A percentile compares a stretch with the other conserved stretches of the same genome.
Conservation (phyloP, 2,888 invertebrate genomes). For the Phyto melanocephala region DNA sequence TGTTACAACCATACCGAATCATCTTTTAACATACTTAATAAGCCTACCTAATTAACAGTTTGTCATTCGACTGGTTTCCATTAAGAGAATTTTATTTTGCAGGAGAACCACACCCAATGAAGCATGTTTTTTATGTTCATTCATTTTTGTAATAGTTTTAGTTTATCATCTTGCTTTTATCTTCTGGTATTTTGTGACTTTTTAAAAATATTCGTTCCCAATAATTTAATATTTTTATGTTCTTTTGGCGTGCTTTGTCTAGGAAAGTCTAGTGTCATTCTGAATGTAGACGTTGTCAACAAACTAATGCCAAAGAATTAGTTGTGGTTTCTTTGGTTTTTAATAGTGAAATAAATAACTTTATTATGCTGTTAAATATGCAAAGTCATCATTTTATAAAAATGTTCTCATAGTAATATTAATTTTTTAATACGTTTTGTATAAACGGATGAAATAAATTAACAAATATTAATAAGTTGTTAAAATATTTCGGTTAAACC, state of each 20-base stretch:
- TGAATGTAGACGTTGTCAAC: constrained; percentile 16
- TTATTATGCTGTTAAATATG: not conserved
- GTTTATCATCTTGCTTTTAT: not conserved
- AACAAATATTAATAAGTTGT: no score
- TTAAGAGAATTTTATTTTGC: not conserved
- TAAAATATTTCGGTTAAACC: no score
- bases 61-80: not conserved
- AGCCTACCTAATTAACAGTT: no score
- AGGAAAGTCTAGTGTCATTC: not conserved
- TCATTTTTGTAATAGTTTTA: not conserved
- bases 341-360: not conserved
- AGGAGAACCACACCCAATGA: constrained; percentile 26
- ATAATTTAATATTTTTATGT: constrained; percentile 1
- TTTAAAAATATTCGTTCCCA: not conserved
- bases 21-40: no score
- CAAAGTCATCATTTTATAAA: not conserved
- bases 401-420: no score
- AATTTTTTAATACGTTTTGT: no score
- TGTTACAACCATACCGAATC: not conserved
- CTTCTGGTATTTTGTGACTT: not conserved
- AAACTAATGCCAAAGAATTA: not conserved
- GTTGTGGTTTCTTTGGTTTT: not conserved
- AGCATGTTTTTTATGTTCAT: not conserved
- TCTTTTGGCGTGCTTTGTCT: not conserved
- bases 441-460: no score